Evolutionary conservation across 2,888 invertebrate genomes (phyloP), one percentile per base, ranked within the genome.

Genomic region (Noctua janthe): DNA sequence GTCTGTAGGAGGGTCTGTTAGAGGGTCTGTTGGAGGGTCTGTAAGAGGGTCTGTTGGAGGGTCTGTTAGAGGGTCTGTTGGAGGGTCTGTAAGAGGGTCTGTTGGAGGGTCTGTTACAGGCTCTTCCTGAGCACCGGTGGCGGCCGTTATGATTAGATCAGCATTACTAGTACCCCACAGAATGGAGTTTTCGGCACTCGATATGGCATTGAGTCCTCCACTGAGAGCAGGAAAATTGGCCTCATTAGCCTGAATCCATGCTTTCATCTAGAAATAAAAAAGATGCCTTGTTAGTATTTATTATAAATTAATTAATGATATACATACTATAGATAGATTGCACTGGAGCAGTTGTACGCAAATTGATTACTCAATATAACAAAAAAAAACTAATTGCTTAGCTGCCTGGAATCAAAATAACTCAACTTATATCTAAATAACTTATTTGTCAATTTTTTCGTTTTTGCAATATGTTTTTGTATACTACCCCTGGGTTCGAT

Each of bases 141-240:
- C 97, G 0, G 95, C 97, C 13, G 82, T 71, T 11, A 96, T 64
- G 17, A 97, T 92, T 1, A 81, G 83, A 0, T 92, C 87, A 0
- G 94, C 95, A 15, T 89, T 91, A 0, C 92, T 91, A 0, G 93
- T 92, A 0, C 97, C 97, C 97, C 96, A 96, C 17, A 91, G 87
- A 91, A 95, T 95, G 83, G 82, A 96, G 35, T 78, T 74, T 23
- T 95, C 92, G 0, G 95, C 92, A 0, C 94, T 93, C 0, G 79
- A 43, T 23, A 97, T 93, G 5, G 95, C 93, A 70, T 64, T 93
- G 2, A 96, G 81, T 10, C 96, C 97, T 0, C 91, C 86, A 2
- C 84, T 76, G 71, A 87, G 93, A 77, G 95, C 95, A 0, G 96
- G 95, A 59, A 96, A 87, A 0, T 86, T 67, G 2, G 76, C 84